Percentiles rank a stretch among this genome's conserved stretches.
Evolutionary conservation across 2,888 invertebrate genomes (phyloP).

Genomic region (Tiliacea aurago): DNA sequence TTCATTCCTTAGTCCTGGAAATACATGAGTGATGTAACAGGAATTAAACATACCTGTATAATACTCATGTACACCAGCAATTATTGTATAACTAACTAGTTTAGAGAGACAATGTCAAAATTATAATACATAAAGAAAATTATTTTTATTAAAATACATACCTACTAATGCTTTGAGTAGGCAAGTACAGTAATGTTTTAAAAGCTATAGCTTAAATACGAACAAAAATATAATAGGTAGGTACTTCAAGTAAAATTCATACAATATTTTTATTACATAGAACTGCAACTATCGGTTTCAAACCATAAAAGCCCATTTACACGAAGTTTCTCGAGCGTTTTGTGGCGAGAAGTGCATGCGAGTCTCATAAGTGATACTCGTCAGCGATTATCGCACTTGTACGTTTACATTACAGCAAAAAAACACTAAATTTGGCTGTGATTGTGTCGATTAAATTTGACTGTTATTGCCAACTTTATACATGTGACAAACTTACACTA

Average conservation of each 20-base stretch:
- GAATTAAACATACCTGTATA: slow-evolving; percentile 10
- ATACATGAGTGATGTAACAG: slow-evolving; percentile 14
- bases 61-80: slow-evolving; percentile 30
- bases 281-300: slow-evolving; percentile 5
- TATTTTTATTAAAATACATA: slow-evolving; percentile 41
- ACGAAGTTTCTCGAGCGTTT: not conserved
- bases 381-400: not conserved
- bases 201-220: slow-evolving; percentile 56
- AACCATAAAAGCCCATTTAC: slow-evolving; percentile 19
- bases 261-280: slow-evolving; percentile 15
- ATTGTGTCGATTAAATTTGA: not conserved
- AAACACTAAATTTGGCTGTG: not conserved
- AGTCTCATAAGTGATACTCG: not conserved
- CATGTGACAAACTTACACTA: not conserved
- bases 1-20: slow-evolving; percentile 54
- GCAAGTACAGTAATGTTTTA: slow-evolving; percentile 44
- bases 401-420: not conserved
- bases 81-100: slow-evolving; percentile 60
- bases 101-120: slow-evolving; percentile 67
- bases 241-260: slow-evolving; percentile 19
- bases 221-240: slow-evolving; percentile 26
- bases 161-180: slow-evolving; percentile 47
- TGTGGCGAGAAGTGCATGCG: not conserved
- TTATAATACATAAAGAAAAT: slow-evolving; percentile 50
- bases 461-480: not conserved